These are phyloP conservation scores for Thalassarche chlororhynchos DNA, from an alignment of 2,113 vertebrate genomes.

Conservation along the genomic window DNA sequence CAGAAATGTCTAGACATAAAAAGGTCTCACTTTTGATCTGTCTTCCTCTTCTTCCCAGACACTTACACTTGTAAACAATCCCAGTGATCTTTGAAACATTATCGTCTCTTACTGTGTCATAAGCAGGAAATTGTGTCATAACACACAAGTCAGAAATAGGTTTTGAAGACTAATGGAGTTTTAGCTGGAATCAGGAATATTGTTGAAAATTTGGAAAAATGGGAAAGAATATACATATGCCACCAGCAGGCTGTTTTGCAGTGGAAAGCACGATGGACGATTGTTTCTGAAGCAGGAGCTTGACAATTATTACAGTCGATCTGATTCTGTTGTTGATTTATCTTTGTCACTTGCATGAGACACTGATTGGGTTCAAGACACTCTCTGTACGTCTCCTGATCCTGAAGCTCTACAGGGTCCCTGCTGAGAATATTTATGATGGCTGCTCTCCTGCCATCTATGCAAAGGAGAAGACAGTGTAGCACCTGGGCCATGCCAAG, in stretches of 20 bases:
- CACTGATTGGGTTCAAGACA: neutral
- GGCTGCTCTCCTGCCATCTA: neutral
- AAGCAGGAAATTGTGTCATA: neutral
- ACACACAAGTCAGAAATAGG: neutral
- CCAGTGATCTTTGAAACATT: neutral
- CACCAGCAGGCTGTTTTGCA: neutral
- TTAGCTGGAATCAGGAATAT: neutral
- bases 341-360: neutral
- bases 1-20: conserved; percentile 44
- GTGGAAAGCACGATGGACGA: fast-evolving
- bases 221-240: neutral
- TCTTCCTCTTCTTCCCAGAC: conserved; percentile 12
- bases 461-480: neutral
- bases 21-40: conserved; percentile 24
- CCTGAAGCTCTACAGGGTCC: neutral
- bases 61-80: neutral
- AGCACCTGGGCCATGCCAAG: neutral
- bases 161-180: neutral
- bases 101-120: neutral
- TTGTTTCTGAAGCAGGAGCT: neutral
- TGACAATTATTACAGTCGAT: neutral
- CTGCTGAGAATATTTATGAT: neutral
- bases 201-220: neutral
- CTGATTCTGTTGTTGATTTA: neutral
- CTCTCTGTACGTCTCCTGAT: neutral